Evolutionary conservation across 2,797 vertebrate species (phyloP), one percentile per base, ranked within the genome.

Genomic region (Oceanodroma leucorhoa): DNA sequence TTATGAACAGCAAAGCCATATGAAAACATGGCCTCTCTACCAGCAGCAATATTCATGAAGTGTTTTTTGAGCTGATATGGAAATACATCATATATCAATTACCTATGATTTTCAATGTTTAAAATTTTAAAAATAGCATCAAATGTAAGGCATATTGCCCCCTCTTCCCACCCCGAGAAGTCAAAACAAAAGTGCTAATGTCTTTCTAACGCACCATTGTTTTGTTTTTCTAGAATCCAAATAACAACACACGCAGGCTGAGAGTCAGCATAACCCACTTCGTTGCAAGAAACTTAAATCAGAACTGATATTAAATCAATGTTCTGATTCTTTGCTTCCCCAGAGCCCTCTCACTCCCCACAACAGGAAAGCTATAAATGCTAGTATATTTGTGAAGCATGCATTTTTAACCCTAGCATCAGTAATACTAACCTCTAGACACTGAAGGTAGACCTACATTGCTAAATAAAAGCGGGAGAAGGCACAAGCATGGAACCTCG

Each of bases 301-400:
- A 89, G 87, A 95, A 85, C 64, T 94, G 90, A 95, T 96, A 95
- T 51, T 94, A 95, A 96, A 96, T 97, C 96, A 92, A 93, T 95
- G 75, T 82, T 45, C 53, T 67, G 81, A 87, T 97, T 36, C 85
- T 87, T 94, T 92, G 26, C 66, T 94, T 92, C 60, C 81, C 81
- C n/a, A 57, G 45, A 95, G 88, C 48, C 77, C 30, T 78, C 62
- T 84, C 46, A 34, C 11, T 88, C 27, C 45, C 58, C 57, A 32
- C n/a, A 84, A 67, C 34, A 77, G 45, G 66, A 90, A 81, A 83
- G 66, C 32, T 76, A 51, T 19, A 43, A 50, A 30, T n/a, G 14
- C 53, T 41, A 69, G 24, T 54, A 20, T 53, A 60, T 77, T 66
- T 66, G 26, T 26, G 58, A 46, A 69, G 40, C 32, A 60, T 20